Evolutionary conservation across 2,113 vertebrate genomes (phyloP).

Genomic region (Gracilinanus agilis): DNA sequence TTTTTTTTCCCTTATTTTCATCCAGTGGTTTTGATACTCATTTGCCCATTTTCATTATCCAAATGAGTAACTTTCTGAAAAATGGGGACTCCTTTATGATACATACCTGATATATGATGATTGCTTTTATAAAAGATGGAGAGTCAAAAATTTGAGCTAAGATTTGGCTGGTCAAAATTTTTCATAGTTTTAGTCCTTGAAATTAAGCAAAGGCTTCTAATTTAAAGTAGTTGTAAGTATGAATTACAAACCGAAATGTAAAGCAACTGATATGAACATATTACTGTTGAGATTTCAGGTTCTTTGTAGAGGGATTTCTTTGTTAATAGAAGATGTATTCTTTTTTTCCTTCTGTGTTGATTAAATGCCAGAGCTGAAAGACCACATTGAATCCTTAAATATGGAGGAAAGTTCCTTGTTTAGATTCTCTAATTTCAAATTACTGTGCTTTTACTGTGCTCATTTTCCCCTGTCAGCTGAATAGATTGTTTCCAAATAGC

Average conservation of each 20-base stretch:
- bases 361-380: background rate
- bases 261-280: background rate
- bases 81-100: background rate
- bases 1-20: background rate
- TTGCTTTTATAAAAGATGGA: background rate
- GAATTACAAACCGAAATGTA: conserved; percentile 4
- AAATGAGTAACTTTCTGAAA: background rate
- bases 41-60: background rate
- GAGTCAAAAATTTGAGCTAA: background rate
- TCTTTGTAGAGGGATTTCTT: background rate
- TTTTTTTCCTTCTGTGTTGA: conserved; percentile 15
- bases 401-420: background rate
- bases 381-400: conserved; percentile 13
- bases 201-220: background rate
- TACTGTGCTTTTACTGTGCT: conserved; percentile 23
- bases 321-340: conserved; percentile 21
- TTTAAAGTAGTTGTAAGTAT: conserved; percentile 19
- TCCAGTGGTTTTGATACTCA: background rate
- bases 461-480: conserved; percentile 66
- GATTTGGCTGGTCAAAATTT: background rate
- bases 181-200: background rate
- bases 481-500: conserved; percentile 68
- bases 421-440: conserved; percentile 52
- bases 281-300: background rate
- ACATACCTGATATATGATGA: background rate